Evolutionary conservation across 1,140 invertebrate genomes (phyloP), one percentile per base, ranked within the genome.

Genomic region (Calliphora vicina): DNA sequence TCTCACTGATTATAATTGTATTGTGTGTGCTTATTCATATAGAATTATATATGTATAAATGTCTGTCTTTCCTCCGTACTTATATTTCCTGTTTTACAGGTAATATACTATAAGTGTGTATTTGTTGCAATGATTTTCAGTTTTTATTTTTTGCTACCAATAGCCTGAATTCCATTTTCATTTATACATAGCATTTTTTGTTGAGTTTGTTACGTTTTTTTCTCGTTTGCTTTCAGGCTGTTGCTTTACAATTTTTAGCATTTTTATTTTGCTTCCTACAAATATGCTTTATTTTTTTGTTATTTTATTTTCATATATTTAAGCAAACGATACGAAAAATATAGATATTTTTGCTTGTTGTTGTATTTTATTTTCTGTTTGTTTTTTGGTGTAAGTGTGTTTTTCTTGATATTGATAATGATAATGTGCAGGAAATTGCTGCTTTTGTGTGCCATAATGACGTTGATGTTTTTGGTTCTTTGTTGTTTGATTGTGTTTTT

Each of bases 381-480:
- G 9, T 9, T 15, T 45, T 45, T n/a, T n/a, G n/a, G 10, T 35
- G 10, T 35, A 29, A 29, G 8, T 29, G 15, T 15, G 45, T 57
- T 74, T 35, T 35, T 35, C 10, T 35, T 35, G 26, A 35, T 74
- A 74, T 74, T 74, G 72, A 74, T 74, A 74, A 74, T 29, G 72
- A 74, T 74, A 76, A 76, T 42, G 73, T 35, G 29, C 73, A 76
- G 73, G 72, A 76, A 76, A 76, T 76, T 76, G 73, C 29, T 76
- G 73, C 73, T 35, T 35, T 73, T 73, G 3, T 73, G 26, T 73
- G 29, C 13, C 72, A 35, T 74, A 74, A 74, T 74, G 72, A 74
- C 72, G 26, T 74, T 27, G 29, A 74, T 74, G 13, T 29, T 35
- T 35, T 35, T 35, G 6, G 10, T 42, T 25, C n/a, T 26, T 74